These are phyloP conservation scores for Coelinius sp. DNA, from an alignment of 2,888 invertebrate genomes.

Conservation along the genomic window DNA sequence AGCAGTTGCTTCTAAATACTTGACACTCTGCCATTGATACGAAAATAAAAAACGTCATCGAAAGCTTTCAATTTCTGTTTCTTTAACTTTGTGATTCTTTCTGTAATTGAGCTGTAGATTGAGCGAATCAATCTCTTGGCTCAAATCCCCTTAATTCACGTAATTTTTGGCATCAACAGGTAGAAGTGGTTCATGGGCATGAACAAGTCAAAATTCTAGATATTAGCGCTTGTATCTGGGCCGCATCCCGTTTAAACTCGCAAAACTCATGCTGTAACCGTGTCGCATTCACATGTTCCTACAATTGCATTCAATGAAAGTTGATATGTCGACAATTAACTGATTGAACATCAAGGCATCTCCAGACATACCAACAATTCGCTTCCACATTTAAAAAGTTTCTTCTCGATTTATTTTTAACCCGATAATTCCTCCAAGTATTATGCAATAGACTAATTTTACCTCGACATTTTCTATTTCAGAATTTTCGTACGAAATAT, in stretches of 20 bases:
- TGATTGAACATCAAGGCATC: conserved; percentile 60
- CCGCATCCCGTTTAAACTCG: conserved; percentile 61
- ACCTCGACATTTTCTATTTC: neutral
- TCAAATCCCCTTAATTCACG: neutral
- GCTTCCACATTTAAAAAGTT: neutral
- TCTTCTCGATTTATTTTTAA: neutral
- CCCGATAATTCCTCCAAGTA: neutral
- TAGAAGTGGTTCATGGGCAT: conserved; percentile 20
- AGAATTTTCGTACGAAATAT: neutral
- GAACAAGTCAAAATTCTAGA: conserved; percentile 16
- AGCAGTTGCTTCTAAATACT: conserved; percentile 48
- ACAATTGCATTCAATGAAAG: conserved; percentile 67
- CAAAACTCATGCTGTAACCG: conserved; percentile 56
- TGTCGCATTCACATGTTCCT: conserved; percentile 57
- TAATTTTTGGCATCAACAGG: conserved; percentile 31
- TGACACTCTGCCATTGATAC: conserved; percentile 42
- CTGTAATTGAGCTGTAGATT: neutral
- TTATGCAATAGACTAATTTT: conserved; percentile 10
- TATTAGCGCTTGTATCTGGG: conserved; percentile 43
- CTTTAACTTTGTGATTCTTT: neutral
- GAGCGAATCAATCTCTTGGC: neutral
- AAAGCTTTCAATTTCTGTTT: neutral
- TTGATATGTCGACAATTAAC: conserved; percentile 65
- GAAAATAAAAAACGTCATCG: conserved; percentile 11
- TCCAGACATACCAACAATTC: neutral